Evolutionary conservation across 2,113 vertebrate species (phyloP), one percentile per base, ranked within the genome.

Genomic region (Lophotis ruficrista): DNA sequence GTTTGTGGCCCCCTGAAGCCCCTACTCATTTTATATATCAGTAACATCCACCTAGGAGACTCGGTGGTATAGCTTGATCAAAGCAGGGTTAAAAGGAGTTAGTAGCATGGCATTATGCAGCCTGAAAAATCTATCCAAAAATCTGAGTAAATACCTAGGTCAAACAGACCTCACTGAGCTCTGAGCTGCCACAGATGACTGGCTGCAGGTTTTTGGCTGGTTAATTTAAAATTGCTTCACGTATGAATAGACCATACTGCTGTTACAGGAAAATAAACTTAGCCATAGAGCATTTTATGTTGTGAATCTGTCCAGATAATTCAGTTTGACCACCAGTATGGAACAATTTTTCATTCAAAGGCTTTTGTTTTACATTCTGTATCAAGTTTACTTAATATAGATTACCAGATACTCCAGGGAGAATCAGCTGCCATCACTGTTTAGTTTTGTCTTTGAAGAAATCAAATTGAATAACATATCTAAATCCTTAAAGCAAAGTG

Each of bases 361-460:
- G 10, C 43, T 89, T 94, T 91, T 94, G 70, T 77, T 96, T 95
- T 92, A 87, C 64, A 57, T 83, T 92, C 83, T 75, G 2, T 83
- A 71, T 93, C 72, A 90, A 68, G n/a, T 93, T 94, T 94, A 72
- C 54, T 93, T 91, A 82, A 86, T 89, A 72, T 21, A 89, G 85
- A 93, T 94, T 88, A 94, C 71, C 24, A 90, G 71, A 91, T 89
- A 68, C 70, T 89, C 70, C 51, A 90, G 89, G 71, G 85, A 95
- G 61, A 95, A 94, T 89, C 66, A 69, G 45, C n/a, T 92, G 79
- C 89, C 93, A 84, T 95, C 47, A 66, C n/a, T 91, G 79, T 93
- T 97, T 94, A 92, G 83, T 75, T 96, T 96, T 93, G 57, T 91
- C 80, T 91, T 83, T 79, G 77, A 80, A 91, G 66, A 92, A 93